phyloP scores from a whole-genome alignment of 2,888 invertebrate genomes.

The Hirtodrosophila trivittata region DNA sequence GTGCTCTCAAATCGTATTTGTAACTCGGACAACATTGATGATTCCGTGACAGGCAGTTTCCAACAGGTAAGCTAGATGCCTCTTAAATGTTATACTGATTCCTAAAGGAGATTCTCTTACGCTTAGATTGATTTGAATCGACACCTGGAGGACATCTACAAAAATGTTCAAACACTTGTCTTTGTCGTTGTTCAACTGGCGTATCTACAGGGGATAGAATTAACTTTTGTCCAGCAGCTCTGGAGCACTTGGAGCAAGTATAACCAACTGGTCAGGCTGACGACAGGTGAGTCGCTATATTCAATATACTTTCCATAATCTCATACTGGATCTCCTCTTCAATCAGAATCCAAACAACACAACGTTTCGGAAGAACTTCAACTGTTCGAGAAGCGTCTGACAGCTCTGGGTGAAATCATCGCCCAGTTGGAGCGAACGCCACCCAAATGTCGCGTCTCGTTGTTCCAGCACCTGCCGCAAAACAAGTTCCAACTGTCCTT shows the following conservation, averaged over 20 bases:
- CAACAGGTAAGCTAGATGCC: conserved; percentile 91
- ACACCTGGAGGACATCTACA: conserved; percentile 88
- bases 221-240: conserved; percentile 48
- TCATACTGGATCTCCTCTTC: neutral
- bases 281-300: conserved; percentile 64
- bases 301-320: neutral
- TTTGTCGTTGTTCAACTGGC: conserved; percentile 67
- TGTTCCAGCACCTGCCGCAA: conserved; percentile 30
- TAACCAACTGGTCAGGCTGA: conserved; percentile 57
- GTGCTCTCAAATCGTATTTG: conserved; percentile 80
- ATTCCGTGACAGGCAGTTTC: conserved; percentile 91
- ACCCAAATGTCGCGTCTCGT: conserved; percentile 23
- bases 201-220: conserved; percentile 37
- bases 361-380: conserved; percentile 74
- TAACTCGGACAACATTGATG: conserved; percentile 83
- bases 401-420: conserved; percentile 64
- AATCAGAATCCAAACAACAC: conserved; percentile 67
- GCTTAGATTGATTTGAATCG: conserved; percentile 82
- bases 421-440: conserved; percentile 52
- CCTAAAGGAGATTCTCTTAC: neutral
- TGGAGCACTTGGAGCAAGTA: conserved; percentile 79
- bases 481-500: conserved; percentile 48
- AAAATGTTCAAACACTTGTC: conserved; percentile 71
- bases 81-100: neutral
- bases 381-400: conserved; percentile 76